Base-by-base conservation (phyloP, 2,797 vertebrate species). In the Sebastiscus albofasciatus region DNA sequence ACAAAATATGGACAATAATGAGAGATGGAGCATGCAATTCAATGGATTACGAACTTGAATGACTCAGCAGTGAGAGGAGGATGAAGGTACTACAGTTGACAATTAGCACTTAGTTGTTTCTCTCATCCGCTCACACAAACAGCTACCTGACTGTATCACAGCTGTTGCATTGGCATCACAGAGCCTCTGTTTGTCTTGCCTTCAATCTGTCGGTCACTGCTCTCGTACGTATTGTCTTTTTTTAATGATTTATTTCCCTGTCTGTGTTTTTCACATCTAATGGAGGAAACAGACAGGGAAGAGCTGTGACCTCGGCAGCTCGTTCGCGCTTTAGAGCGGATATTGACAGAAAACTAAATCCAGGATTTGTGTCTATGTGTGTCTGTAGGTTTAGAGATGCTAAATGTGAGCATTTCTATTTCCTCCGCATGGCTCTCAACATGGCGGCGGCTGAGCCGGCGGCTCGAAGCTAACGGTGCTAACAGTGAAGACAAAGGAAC, bases 21-120 rank as follows among this genome's bases (percentile, higher is more conserved):
- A 92, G 80, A 89, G 87, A 82, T 83, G 79, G 94, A 95, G 92
- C 95, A 96, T 96, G 95, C 94, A 96, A 94, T 89, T 95, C 93
- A 93, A 90, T 79, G 90, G 89, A 89, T 82, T 59, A 46, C 26
- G 59, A 62, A 71, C 59, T 36, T 61, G 60, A 80, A 73, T 87
- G 87, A 87, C 42, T 90, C 69, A 87, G 12, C 12, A 58, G 64
- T 85, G 87, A 88, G 85, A 88, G 79, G 83, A 89, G 55, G 83
- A 71, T 71, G 83, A n/a, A 75, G 73, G 77, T 81, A 86, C 75
- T 85, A 75, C 20, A 3, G 60, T n/a, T 67, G 54, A 72, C 71
- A 75, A 76, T 79, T 54, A 81, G 27, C 80, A 20, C 55, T 82
- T 31, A 27, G 24, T 61, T 31, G 24, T 61, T 69, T 72, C 62